Conservation (phyloP, 2,113 vertebrate species). For the Ginglymostoma cirratum region DNA sequence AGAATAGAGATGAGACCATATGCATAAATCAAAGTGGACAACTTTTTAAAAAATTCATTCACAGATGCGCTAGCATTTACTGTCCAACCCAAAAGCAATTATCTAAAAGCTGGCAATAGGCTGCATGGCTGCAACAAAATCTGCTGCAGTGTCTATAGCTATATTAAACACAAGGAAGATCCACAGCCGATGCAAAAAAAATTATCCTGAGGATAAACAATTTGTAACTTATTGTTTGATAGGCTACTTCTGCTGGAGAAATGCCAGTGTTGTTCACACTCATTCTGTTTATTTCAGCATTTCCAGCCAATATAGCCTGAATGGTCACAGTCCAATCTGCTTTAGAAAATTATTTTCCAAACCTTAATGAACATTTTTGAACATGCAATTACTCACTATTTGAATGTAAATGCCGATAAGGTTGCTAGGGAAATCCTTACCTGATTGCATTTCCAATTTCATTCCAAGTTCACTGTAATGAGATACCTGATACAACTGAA, state of each 20-base stretch:
- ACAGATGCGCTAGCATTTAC: too few relatives aligned
- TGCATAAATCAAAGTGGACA: background rate
- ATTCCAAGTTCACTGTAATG: constrained; percentile 12
- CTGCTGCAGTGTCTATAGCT: background rate
- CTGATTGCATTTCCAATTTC: constrained; percentile 35
- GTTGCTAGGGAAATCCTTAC: background rate
- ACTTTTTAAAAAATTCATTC: background rate
- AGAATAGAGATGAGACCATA: background rate
- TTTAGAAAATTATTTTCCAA: constrained; percentile 51
- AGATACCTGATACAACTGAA: background rate
- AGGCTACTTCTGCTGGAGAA: constrained; percentile 47
- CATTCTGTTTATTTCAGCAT: constrained; percentile 50
- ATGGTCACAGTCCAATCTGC: constrained; percentile 47
- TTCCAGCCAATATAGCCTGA: constrained; percentile 46
- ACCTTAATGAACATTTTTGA: constrained; percentile 49
- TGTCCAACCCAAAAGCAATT: background rate
- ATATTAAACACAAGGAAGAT: background rate
- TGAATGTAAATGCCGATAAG: constrained; percentile 15
- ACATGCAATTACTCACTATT: constrained; percentile 45
- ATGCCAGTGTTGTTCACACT: constrained; percentile 46
- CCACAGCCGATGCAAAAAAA: background rate
- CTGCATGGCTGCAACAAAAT: background rate
- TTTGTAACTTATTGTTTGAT: constrained; percentile 44
- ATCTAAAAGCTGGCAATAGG: background rate
- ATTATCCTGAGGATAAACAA: background rate